Base-by-base conservation (phyloP, 1,140 invertebrate genomes). In the Drosophila ogumai region DNA sequence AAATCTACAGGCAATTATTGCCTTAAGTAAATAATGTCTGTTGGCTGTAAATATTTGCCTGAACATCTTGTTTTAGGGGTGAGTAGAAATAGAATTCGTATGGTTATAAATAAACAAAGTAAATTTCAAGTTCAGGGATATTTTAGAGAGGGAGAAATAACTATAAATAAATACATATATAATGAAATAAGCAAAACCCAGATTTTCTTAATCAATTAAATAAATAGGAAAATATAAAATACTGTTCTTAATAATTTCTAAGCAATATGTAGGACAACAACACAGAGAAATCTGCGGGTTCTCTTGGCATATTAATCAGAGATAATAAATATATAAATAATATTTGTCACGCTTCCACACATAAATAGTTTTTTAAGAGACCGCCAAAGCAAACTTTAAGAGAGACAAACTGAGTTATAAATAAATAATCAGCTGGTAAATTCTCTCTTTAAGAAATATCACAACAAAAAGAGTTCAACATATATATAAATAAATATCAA, bases 391-490 rank as follows among this genome's bases (percentile, higher is more conserved):
- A 3, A 2, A 15, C 4, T 32, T 65, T 57, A 82, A 65, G 68
- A 82, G 73, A 65, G 40, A 3, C 34, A 56, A 46, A 57, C 43
- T 12, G 22, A 68, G 60, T 58, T 68, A 58, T 57, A 81, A 78
- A 68, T 72, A 72, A 44, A 75, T 80, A 82, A 31, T 38, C 40
- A 25, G 36, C 52, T 55, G 52, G 9, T 55, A 22, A 54, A 38
- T n/a, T 15, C 13, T 54, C 52, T 38, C 52, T 25, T 55, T 1
- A 6, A 13, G 68, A 58, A 58, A 41, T 44, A 61, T 31, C 40
- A 76, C 59, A 69, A 76, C 63, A 84, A 60, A 84, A 60, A 65
- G 25, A 41, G 49, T 50, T 50, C n/a, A 31, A 12, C 43, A 47
- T 22, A 38, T 50, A 65, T 46, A 34, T 36, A 73, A 49, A 43